Conservation (phyloP, 2,888 invertebrate genomes). For the Thymelicus acteon region DNA sequence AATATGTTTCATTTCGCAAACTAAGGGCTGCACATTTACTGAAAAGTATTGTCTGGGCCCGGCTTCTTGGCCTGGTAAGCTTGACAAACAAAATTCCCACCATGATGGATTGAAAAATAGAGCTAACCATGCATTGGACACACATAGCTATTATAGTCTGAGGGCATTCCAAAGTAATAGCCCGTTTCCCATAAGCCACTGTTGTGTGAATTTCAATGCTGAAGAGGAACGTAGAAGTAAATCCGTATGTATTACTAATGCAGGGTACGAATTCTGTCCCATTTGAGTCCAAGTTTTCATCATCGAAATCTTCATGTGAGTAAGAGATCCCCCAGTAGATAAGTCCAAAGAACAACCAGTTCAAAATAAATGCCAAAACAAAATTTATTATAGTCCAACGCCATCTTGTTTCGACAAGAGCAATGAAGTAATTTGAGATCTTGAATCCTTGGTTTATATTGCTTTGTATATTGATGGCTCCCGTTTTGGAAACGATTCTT, state of each 20-base stretch:
- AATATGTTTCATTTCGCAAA: constrained; percentile 92
- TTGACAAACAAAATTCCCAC: constrained; percentile 97
- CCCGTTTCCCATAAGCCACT: constrained; percentile 93
- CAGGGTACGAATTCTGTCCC: constrained; percentile 91
- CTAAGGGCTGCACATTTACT: constrained; percentile 95
- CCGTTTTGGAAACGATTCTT: constrained; percentile 93
- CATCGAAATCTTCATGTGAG: constrained; percentile 93
- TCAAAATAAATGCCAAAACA: constrained; percentile 91
- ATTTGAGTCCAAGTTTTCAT: constrained; percentile 85
- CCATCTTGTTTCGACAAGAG: constrained; percentile 94
- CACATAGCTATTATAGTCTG: constrained; percentile 97
- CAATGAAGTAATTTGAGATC: constrained; percentile 92
- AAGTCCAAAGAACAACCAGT: constrained; percentile 95
- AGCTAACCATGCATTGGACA: constrained; percentile 96
- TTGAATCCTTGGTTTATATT: constrained; percentile 81
- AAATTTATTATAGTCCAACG: constrained; percentile 95
- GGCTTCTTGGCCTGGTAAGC: constrained; percentile 96
- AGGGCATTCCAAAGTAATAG: constrained; percentile 96
- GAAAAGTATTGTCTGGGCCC: constrained; percentile 97
- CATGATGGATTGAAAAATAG: constrained; percentile 93
- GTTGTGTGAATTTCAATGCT: constrained; percentile 98
- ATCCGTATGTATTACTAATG: constrained; percentile 92
- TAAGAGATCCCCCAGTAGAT: constrained; percentile 96
- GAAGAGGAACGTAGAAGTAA: constrained; percentile 97
- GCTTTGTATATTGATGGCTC: constrained; percentile 94